Conservation (phyloP, 1,140 invertebrate species). For the Lasioglossum albipes region DNA sequence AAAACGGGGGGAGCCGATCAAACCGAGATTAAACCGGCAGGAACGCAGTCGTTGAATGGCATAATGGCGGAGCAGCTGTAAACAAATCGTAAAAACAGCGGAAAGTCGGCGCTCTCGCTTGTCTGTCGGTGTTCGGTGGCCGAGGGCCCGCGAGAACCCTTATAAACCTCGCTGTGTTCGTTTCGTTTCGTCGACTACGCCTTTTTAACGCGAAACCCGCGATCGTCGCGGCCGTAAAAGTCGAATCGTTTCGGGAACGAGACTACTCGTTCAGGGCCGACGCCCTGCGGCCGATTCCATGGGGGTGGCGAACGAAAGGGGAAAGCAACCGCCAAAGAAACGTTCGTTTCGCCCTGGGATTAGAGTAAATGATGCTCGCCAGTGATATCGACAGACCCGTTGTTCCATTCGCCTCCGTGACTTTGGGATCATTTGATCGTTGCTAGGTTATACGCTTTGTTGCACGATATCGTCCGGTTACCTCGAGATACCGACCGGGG, state of each 20-base stretch:
- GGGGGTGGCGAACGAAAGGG: conserved; percentile 3
- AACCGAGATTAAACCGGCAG: conserved; percentile 45
- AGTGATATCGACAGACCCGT: background rate
- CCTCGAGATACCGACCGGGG: background rate
- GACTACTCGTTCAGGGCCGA: conserved; percentile 56
- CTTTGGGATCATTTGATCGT: background rate
- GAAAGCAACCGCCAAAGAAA: conserved; percentile 26
- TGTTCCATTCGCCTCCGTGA: background rate
- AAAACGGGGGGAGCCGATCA: conserved; percentile 19
- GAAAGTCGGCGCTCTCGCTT: conserved; percentile 61
- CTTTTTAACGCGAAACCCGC: conserved; percentile 69
- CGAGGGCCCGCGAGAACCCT: conserved; percentile 51
- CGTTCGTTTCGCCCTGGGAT: conserved; percentile 16
- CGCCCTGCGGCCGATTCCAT: conserved; percentile 3
- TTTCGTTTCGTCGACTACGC: conserved; percentile 67
- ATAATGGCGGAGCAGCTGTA: conserved; percentile 65
- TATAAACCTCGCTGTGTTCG: conserved; percentile 64
- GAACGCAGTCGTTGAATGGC: conserved; percentile 54
- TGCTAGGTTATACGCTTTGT: background rate
- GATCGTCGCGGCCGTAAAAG: conserved; percentile 73
- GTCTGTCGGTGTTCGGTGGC: conserved; percentile 66
- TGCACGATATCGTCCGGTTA: background rate
- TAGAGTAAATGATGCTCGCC: conserved; percentile 10
- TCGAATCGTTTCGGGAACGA: conserved; percentile 66
- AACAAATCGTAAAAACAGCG: conserved; percentile 75